phyloP scores from a whole-genome alignment of 2,113 vertebrate species.

The Delphinapterus leucas region DNA sequence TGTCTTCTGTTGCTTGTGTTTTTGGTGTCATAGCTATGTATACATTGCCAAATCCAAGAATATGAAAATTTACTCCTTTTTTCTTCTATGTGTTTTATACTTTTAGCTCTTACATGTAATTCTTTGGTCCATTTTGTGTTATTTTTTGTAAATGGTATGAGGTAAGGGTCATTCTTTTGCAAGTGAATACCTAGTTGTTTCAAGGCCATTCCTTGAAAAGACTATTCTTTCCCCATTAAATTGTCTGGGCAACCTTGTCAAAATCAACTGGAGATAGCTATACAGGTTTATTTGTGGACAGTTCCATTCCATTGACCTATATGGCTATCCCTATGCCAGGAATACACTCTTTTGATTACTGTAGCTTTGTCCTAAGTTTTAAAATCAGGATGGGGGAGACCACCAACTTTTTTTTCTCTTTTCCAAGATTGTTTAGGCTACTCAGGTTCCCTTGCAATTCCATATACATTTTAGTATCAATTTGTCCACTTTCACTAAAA shows the following conservation, averaged over 20 bases:
- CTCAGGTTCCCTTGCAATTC: not conserved
- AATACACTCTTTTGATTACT: not conserved
- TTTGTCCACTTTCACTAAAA: not conserved
- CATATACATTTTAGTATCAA: not conserved
- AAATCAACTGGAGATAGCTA: not conserved
- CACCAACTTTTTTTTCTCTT: not conserved
- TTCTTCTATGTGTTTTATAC: not conserved
- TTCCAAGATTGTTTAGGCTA: not conserved
- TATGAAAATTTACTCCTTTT: not conserved
- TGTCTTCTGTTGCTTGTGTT: not conserved
- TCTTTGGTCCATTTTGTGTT: not conserved
- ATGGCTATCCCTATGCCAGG: not conserved
- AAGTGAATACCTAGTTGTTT: not conserved
- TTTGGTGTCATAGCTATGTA: not conserved
- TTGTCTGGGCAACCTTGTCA: not conserved
- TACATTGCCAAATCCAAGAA: not conserved
- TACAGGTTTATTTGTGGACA: not conserved
- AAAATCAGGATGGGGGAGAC: not conserved
- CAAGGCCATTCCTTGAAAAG: not conserved
- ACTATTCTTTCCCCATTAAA: not conserved
- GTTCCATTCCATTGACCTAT: not conserved
- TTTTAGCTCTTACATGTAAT: not conserved
- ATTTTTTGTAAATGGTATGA: not conserved
- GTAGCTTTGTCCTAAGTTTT: not conserved
- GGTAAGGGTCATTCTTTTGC: not conserved